phyloP scores from a whole-genome alignment of 2,888 invertebrate genomes.

The Euproctis similis region DNA sequence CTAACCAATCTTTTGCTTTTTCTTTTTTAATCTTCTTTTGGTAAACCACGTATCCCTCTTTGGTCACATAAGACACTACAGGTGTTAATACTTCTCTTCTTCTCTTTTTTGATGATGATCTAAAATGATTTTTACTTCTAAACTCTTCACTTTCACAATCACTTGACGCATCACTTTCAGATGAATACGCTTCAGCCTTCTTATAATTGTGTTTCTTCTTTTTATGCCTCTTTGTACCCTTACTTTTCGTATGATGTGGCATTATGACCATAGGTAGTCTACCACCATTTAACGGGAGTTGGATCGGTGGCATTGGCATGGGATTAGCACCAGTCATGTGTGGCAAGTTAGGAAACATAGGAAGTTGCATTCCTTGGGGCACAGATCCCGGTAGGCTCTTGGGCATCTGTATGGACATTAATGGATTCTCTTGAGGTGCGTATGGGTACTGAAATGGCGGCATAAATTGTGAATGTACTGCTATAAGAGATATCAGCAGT shows the following conservation, averaged over 20 bases:
- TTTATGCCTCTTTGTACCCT: slow-evolving; percentile 9
- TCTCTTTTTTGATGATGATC: slow-evolving; percentile 8
- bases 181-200: slow-evolving; percentile 20
- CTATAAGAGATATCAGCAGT: slow-evolving; percentile 6
- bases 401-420: slow-evolving; percentile 12
- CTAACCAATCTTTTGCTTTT: slow-evolving; percentile 54
- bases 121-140: slow-evolving; percentile 10
- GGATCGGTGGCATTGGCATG: slow-evolving; percentile 21
- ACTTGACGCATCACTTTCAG: slow-evolving; percentile 23
- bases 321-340: slow-evolving; percentile 22
- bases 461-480: slow-evolving; percentile 11
- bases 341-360: slow-evolving; percentile 24
- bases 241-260: slow-evolving; percentile 46
- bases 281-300: slow-evolving; percentile 29
- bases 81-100: slow-evolving; percentile 50
- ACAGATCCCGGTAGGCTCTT: slow-evolving; percentile 11
- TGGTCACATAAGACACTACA: slow-evolving; percentile 59
- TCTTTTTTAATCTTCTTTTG: slow-evolving; percentile 59
- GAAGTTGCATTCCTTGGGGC: slow-evolving; percentile 11
- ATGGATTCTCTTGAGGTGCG: slow-evolving; percentile 5
- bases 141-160: slow-evolving; percentile 21
- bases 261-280: slow-evolving; percentile 51
- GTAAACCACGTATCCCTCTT: slow-evolving; percentile 55
- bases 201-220: slow-evolving; percentile 11
- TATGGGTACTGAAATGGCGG: slow-evolving; percentile 7